These are phyloP conservation scores for Eupithecia vulgata DNA, from an alignment of 2,888 invertebrate genomes.

Conservation along the genomic window DNA sequence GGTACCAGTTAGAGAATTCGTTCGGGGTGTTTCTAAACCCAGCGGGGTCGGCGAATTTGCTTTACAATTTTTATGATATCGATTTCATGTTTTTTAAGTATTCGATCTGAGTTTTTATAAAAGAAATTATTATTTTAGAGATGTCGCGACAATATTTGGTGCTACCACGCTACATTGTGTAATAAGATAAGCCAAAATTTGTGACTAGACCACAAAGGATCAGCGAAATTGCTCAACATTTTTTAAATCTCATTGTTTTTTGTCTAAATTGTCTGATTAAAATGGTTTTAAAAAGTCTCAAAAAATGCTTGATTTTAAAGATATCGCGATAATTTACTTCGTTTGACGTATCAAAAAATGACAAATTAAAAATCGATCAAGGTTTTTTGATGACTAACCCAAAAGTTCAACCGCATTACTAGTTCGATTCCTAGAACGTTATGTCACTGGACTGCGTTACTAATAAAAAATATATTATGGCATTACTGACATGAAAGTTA, in stretches of 20 bases:
- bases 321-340: constrained; percentile 4
- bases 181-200: too few species aligned
- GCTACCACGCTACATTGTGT: too few species aligned
- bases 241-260: too few species aligned
- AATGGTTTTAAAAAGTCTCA: too few species aligned
- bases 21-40: neutral
- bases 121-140: too few species aligned
- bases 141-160: too few species aligned
- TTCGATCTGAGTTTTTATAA: neutral
- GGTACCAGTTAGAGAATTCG: too few species aligned
- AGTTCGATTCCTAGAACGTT: constrained; percentile 29
- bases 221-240: too few species aligned
- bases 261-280: too few species aligned
- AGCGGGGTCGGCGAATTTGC: neutral
- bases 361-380: neutral
- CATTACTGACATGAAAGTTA: neutral
- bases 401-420: constrained; percentile 16
- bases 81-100: neutral
- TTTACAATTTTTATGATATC: neutral
- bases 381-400: constrained; percentile 24
- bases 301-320: neutral
- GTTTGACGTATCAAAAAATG: neutral
- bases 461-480: neutral
- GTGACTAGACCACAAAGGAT: too few species aligned
- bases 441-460: constrained; percentile 24